Evolutionary conservation across 1,140 invertebrate species (phyloP).

Genomic region (Acyrthosiphon pisum): DNA sequence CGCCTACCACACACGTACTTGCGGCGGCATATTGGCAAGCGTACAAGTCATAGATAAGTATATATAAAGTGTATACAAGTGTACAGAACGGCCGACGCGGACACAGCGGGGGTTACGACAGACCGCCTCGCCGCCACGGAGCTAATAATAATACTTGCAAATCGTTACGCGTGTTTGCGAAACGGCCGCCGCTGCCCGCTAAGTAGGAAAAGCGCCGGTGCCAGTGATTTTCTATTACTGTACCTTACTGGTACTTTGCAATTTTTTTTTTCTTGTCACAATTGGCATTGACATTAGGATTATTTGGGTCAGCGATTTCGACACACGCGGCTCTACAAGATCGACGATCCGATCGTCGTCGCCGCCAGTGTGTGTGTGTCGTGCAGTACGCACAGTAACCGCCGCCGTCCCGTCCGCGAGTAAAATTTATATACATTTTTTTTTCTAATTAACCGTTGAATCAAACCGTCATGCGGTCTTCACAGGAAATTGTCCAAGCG

Average conservation of each 20-base stretch:
- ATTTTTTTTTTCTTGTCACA: not conserved
- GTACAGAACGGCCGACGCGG: not conserved
- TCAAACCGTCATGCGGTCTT: not conserved
- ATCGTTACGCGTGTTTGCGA: not conserved
- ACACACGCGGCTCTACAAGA: slow-evolving; percentile 1
- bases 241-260: not conserved
- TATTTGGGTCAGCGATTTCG: slow-evolving; percentile 28
- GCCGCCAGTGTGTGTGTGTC: not conserved
- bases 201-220: slow-evolving; percentile 1
- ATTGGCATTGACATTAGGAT: slow-evolving; percentile 22
- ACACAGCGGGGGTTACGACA: not conserved
- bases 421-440: not conserved
- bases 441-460: not conserved
- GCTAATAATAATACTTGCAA: not conserved
- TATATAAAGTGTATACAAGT: too few relatives aligned
- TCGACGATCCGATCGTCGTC: not conserved
- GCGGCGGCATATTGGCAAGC: not conserved
- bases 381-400: not conserved
- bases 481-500: not conserved
- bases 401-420: not conserved
- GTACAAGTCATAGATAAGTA: too few relatives aligned
- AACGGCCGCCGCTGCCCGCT: not conserved
- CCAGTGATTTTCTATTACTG: slow-evolving; percentile 22
- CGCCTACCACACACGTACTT: not conserved
- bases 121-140: not conserved